These are phyloP conservation scores for Fragum whitleyi DNA, from an alignment of 2,888 invertebrate genomes.

Conservation along the genomic window DNA sequence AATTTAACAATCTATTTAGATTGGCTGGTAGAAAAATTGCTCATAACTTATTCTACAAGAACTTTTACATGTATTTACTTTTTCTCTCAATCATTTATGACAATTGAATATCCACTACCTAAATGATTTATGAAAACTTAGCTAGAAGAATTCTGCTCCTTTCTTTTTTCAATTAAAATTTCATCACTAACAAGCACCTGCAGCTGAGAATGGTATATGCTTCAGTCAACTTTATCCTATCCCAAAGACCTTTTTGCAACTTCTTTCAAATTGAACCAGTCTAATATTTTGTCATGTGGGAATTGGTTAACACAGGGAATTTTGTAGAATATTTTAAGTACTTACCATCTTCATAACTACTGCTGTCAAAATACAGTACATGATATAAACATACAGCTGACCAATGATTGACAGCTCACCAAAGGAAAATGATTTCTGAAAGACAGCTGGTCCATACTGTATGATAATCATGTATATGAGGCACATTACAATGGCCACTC, in stretches of 20 bases:
- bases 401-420: slow-evolving; percentile 8
- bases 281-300: background rate
- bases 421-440: slow-evolving; percentile 10
- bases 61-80: no score
- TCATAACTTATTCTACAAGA: no score
- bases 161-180: no score
- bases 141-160: no score
- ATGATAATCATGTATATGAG: background rate
- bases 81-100: no score
- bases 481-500: background rate
- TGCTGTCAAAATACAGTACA: background rate
- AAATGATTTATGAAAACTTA: no score
- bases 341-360: background rate
- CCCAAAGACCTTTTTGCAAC: background rate
- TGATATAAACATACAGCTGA: slow-evolving; percentile 4
- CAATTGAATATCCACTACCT: no score
- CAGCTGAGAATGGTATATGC: background rate
- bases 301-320: background rate
- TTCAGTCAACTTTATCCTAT: background rate
- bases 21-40: no score
- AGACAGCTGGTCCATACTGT: background rate
- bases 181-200: background rate
- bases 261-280: background rate
- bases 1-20: no score
- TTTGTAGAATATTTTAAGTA: no score